These are phyloP conservation scores for Helogale parvula DNA, from an alignment of 2,113 vertebrate genomes.

Conservation along the genomic window DNA sequence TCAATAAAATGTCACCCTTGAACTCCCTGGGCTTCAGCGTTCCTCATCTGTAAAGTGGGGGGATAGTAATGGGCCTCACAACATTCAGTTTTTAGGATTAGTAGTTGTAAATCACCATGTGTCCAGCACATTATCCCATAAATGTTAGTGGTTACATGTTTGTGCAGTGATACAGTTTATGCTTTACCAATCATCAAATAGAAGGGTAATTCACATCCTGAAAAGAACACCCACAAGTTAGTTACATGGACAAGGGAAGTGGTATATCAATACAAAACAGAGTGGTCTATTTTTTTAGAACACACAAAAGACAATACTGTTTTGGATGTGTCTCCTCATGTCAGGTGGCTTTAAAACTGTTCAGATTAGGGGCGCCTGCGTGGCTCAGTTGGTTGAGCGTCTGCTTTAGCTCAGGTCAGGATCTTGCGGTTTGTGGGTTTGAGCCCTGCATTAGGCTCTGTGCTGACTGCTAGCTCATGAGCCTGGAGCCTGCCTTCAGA, in stretches of 20 bases:
- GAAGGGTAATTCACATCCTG: background rate
- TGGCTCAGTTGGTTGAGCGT: no score
- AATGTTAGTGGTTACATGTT: background rate
- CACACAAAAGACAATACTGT: background rate
- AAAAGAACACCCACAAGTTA: background rate
- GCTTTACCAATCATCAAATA: conserved; percentile 17
- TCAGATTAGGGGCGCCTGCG: background rate
- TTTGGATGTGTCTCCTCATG: conserved; percentile 13
- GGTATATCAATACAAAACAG: background rate
- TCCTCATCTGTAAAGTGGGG: background rate
- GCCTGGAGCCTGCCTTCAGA: no score
- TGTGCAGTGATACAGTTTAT: conserved; percentile 41
- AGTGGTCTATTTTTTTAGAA: background rate
- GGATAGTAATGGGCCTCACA: background rate
- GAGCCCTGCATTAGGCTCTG: no score
- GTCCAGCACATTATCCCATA: background rate
- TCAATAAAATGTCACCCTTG: conserved; percentile 18
- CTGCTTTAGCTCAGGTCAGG: no score
- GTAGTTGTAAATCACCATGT: background rate
- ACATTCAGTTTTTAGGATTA: conserved; percentile 36
- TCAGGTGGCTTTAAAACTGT: background rate
- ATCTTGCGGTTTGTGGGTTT: no score
- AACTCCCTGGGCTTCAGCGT: background rate
- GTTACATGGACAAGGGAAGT: background rate
- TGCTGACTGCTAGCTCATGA: no score